phyloP scores from a whole-genome alignment of 2,888 invertebrate genomes.

The Hypomecis punctinalis region DNA sequence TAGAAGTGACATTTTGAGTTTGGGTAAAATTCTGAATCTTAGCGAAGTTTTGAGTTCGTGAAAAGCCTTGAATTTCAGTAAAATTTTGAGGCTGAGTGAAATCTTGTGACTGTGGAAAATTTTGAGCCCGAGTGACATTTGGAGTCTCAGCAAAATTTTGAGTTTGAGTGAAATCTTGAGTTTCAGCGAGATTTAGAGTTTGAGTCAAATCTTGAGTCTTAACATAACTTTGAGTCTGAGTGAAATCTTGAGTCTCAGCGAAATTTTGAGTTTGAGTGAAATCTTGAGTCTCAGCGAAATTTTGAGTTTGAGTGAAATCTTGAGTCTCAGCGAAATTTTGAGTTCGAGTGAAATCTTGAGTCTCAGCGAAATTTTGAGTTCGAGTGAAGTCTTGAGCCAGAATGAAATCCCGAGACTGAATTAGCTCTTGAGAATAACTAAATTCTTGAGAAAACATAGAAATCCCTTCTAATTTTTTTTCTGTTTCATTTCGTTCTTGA shows the following conservation, averaged over 20 bases:
- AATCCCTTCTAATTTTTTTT: neutral
- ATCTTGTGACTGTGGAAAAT: neutral
- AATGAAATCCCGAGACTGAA: neutral
- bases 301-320: neutral
- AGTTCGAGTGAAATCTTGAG: neutral
- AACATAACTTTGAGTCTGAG: neutral
- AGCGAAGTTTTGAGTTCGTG: neutral
- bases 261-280: neutral
- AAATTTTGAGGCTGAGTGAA: neutral
- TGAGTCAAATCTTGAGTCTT: neutral
- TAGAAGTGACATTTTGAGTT: neutral
- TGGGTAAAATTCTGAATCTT: neutral
- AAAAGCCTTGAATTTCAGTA: neutral
- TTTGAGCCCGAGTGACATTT: constrained; percentile 3
- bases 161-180: neutral
- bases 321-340: neutral
- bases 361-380: neutral
- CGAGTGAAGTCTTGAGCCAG: constrained; percentile 1
- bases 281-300: neutral
- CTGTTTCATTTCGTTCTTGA: neutral
- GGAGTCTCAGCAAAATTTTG: too few species aligned
- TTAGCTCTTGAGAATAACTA: neutral
- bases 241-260: neutral
- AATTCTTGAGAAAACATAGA: neutral
- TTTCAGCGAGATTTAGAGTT: neutral